Conservation (phyloP, 2,888 invertebrate species). For the Masnerella sp. region DNA sequence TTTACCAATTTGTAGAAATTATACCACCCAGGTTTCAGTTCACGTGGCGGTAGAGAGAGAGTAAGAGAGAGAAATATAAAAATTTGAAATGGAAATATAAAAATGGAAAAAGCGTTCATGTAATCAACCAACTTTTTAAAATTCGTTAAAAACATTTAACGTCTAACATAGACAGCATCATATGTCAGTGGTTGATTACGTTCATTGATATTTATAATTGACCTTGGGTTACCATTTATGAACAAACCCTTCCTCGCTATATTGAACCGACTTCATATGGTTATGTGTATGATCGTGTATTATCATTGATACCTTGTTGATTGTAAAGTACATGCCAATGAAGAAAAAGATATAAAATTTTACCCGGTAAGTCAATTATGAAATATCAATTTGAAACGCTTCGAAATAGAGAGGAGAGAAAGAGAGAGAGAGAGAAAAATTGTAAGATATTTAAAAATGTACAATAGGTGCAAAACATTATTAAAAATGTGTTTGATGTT, state of each 20-base stretch:
- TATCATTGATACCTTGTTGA: slow-evolving; percentile 25
- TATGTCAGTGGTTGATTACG: slow-evolving; percentile 60
- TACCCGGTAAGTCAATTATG: slow-evolving; percentile 69
- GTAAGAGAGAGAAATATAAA: slow-evolving; percentile 63
- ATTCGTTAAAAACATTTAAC: background rate
- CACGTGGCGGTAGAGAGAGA: slow-evolving; percentile 61
- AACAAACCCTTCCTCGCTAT: slow-evolving; percentile 17
- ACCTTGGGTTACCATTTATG: slow-evolving; percentile 66
- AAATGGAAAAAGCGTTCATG: slow-evolving; percentile 66
- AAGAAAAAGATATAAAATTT: slow-evolving; percentile 65
- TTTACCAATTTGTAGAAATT: slow-evolving; percentile 34
- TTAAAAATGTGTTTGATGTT: slow-evolving; percentile 57
- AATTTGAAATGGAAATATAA: no score
- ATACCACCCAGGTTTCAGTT: slow-evolving; percentile 23
- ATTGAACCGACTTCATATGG: slow-evolving; percentile 11
- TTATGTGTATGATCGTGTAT: background rate
- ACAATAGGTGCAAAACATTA: slow-evolving; percentile 62
- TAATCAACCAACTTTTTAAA: slow-evolving; percentile 53
- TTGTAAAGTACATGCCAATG: slow-evolving; percentile 68
- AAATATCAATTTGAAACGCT: slow-evolving; percentile 61
- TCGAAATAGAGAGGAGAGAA: slow-evolving; percentile 53
- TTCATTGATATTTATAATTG: slow-evolving; percentile 66
- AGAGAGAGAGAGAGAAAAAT: slow-evolving; percentile 61
- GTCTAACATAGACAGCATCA: no score
- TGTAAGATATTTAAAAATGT: slow-evolving; percentile 62